These are phyloP conservation scores for Tetrax tetrax DNA, from an alignment of 2,113 vertebrate genomes.

Conservation along the genomic window DNA sequence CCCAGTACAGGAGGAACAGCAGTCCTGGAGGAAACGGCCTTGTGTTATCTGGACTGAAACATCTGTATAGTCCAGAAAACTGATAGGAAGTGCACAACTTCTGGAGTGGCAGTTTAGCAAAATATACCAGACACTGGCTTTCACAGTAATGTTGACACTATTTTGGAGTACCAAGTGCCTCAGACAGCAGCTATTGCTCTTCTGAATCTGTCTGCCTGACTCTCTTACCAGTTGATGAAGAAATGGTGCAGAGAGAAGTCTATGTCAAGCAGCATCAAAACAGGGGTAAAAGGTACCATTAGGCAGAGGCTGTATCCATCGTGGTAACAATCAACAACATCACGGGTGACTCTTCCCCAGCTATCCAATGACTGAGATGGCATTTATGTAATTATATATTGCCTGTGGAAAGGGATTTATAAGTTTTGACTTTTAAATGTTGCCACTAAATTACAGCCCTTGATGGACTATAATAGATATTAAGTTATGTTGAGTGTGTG, in stretches of 20 bases:
- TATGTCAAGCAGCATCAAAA: neutral
- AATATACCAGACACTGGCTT: neutral
- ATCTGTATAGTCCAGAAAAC: neutral
- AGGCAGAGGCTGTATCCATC: neutral
- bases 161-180: neutral
- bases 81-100: neutral
- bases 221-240: neutral
- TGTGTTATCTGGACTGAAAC: neutral
- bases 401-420: neutral
- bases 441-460: neutral
- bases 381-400: neutral
- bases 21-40: neutral
- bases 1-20: neutral
- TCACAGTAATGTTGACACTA: fast-evolving
- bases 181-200: neutral
- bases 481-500: neutral
- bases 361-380: neutral
- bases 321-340: neutral
- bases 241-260: neutral
- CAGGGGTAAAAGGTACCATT: neutral
- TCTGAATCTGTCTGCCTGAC: neutral
- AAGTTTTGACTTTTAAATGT: neutral
- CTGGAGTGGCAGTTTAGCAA: neutral
- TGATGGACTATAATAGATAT: neutral
- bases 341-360: neutral